phyloP scores from a whole-genome alignment of 2,797 vertebrate genomes.

The Tympanoctomys barrerae region DNA sequence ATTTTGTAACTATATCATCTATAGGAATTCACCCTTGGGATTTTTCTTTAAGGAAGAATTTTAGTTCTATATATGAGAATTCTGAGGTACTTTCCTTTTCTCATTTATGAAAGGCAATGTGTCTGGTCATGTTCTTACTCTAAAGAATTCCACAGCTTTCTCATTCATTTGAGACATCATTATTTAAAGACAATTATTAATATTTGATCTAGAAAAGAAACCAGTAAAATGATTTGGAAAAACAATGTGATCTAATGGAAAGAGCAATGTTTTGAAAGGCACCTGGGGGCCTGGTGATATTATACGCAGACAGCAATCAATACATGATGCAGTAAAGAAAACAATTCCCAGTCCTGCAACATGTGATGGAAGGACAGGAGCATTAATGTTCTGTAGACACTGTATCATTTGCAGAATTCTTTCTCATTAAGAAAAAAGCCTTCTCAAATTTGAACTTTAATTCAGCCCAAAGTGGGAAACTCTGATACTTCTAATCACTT shows the following conservation, averaged over 20 bases:
- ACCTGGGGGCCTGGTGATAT: not conserved
- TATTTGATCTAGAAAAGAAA: slow-evolving; percentile 37
- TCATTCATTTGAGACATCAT: slow-evolving; percentile 18
- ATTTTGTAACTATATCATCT: not conserved
- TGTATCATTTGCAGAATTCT: not conserved
- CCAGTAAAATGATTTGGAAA: slow-evolving; percentile 34
- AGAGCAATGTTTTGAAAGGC: not conserved
- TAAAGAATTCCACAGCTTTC: slow-evolving; percentile 33
- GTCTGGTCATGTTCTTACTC: not conserved
- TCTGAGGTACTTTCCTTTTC: slow-evolving; percentile 1
- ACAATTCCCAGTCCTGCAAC: not conserved
- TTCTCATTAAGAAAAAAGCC: not conserved
- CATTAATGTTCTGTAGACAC: not conserved
- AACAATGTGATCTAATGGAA: slow-evolving; percentile 2
- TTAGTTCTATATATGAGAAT: not conserved
- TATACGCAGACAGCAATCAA: not conserved
- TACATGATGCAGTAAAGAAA: not conserved
- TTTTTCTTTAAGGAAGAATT: slow-evolving; percentile 1
- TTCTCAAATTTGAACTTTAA: slow-evolving; percentile 42
- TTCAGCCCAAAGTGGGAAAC: not conserved
- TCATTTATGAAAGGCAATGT: slow-evolving; percentile 29
- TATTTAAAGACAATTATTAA: slow-evolving; percentile 50
- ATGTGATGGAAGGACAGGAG: not conserved
- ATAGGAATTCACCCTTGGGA: not conserved
- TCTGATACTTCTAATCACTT: not conserved